A percentile compares a stretch with the other conserved stretches of the same genome.
phyloP scores from a whole-genome alignment of 2,113 vertebrate genomes.

The Hylia prasina region DNA sequence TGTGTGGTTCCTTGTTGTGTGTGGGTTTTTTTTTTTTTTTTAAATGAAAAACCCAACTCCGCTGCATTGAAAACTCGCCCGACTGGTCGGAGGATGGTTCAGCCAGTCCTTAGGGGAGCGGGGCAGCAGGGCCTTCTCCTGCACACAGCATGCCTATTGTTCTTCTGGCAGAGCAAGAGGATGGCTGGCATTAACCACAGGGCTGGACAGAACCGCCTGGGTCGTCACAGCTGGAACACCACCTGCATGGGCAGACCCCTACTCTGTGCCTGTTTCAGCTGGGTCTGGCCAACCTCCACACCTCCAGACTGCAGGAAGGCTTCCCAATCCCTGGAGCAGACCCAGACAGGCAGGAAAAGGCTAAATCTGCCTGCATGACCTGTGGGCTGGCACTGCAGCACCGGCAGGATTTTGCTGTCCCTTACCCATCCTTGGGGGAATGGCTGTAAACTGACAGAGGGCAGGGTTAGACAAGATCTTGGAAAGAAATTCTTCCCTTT shows the following conservation, averaged over 20 bases:
- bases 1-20: background rate
- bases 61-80: background rate
- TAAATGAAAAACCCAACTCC: background rate
- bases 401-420: background rate
- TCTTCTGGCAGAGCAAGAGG: background rate
- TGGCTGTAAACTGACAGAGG: background rate
- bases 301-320: background rate
- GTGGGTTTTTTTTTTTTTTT: background rate
- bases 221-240: background rate
- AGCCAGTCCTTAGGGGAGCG: background rate
- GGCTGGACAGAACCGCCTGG: background rate
- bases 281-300: background rate
- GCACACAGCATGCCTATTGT: slow-evolving; percentile 1
- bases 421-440: background rate
- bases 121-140: background rate
- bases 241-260: background rate
- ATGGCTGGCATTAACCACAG: background rate
- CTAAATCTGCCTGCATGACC: accelerated
- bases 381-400: background rate
- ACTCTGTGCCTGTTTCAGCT: background rate
- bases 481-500: background rate
- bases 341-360: background rate
- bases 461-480: background rate
- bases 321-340: background rate
- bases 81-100: background rate